Evolutionary conservation across 2,113 vertebrate genomes (phyloP).

Genomic region (Pteruthius melanotis): DNA sequence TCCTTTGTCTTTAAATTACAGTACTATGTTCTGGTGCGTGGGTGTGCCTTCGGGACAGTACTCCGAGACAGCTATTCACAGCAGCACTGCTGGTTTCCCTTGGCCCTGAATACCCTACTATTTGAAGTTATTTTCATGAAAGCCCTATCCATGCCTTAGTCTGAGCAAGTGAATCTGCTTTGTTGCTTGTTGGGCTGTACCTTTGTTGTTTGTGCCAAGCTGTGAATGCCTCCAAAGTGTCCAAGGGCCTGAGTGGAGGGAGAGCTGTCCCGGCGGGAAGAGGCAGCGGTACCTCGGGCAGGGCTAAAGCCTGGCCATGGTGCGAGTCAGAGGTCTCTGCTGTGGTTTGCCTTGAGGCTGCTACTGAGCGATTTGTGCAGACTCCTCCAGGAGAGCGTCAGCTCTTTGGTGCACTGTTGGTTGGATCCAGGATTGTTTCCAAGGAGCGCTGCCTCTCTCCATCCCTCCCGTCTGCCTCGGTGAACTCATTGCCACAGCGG

Average conservation of each 20-base stretch:
- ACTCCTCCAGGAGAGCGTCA: background rate
- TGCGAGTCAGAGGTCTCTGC: background rate
- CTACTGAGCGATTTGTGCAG: background rate
- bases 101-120: background rate
- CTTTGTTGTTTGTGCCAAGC: background rate
- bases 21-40: background rate
- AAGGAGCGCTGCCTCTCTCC: background rate
- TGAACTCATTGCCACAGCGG: background rate
- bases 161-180: background rate
- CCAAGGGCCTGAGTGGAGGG: background rate
- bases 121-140: conserved; percentile 21
- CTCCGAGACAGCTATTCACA: background rate
- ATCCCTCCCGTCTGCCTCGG: background rate
- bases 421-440: background rate
- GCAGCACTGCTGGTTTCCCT: background rate
- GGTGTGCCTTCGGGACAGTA: background rate
- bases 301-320: background rate
- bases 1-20: background rate
- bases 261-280: background rate
- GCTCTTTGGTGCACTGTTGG: background rate
- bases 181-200: background rate
- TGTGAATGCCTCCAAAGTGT: background rate
- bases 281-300: background rate
- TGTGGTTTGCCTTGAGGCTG: background rate
- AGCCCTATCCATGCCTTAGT: background rate